Evolutionary conservation across 2,888 invertebrate species (phyloP).

Genomic region (Chirona hameri): DNA sequence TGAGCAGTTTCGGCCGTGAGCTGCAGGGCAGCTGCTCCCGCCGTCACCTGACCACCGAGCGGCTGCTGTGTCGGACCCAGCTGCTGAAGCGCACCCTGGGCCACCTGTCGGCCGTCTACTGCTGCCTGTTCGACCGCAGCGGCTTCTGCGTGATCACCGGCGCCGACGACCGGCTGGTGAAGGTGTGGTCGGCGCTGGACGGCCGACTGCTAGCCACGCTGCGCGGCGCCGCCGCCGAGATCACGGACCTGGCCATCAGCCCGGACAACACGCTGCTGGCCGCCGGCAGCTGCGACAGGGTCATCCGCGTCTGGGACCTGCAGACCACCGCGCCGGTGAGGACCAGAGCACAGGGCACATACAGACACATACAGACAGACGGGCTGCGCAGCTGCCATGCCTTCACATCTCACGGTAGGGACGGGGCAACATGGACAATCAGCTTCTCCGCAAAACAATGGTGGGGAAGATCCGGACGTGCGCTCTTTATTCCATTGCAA

Average conservation of each 20-base stretch:
- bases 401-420: no score
- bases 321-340: constrained; percentile 63
- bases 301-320: constrained; percentile 89
- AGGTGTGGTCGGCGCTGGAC: constrained; percentile 87
- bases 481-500: no score
- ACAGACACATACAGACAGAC: no score
- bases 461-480: no score
- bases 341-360: no score
- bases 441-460: no score
- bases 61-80: constrained; percentile 63
- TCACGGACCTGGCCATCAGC: constrained; percentile 91
- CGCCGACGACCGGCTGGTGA: constrained; percentile 90
- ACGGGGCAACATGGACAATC: no score
- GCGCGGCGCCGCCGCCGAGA: constrained; percentile 90
- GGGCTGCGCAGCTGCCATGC: no score
- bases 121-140: constrained; percentile 87
- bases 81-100: constrained; percentile 80
- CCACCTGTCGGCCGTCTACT: constrained; percentile 96
- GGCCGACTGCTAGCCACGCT: constrained; percentile 86
- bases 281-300: constrained; percentile 86
- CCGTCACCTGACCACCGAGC: constrained; percentile 56
- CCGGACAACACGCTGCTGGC: constrained; percentile 88
- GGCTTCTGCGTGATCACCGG: constrained; percentile 91
- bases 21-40: constrained; percentile 61
- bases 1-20: constrained; percentile 60